These are phyloP conservation scores for Nephrocerus scutellatus DNA, from an alignment of 2,888 invertebrate species.

Conservation along the genomic window DNA sequence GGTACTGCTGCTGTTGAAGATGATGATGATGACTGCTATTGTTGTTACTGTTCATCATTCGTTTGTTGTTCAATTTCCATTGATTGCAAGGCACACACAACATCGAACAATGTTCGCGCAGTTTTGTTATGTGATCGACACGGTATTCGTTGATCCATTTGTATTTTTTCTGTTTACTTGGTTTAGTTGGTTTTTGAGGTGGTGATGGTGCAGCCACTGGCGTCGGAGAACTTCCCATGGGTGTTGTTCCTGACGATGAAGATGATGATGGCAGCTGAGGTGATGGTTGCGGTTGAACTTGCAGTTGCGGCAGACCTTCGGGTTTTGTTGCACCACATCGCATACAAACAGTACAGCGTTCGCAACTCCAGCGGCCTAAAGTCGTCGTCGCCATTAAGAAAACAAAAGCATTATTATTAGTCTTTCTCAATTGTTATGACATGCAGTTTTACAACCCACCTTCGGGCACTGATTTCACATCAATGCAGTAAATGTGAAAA, in stretches of 20 bases:
- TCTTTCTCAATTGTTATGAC: too few species aligned
- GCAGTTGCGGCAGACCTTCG: slow-evolving; percentile 39
- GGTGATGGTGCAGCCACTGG: slow-evolving; percentile 20
- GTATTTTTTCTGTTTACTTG: slow-evolving; percentile 35
- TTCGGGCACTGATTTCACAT: slow-evolving; percentile 68
- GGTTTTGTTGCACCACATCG: slow-evolving; percentile 55
- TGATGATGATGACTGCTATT: slow-evolving; percentile 25
- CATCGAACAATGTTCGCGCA: slow-evolving; percentile 48
- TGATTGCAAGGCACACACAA: slow-evolving; percentile 53
- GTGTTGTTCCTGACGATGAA: slow-evolving; percentile 7
- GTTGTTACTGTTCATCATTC: slow-evolving; percentile 15
- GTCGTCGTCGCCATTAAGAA: neutral
- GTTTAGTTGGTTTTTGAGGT: slow-evolving; percentile 25
- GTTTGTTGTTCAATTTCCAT: slow-evolving; percentile 6
- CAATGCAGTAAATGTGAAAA: slow-evolving; percentile 88
- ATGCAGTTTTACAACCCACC: slow-evolving; percentile 53
- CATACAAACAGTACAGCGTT: slow-evolving; percentile 65
- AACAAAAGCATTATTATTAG: too few species aligned
- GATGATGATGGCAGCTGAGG: slow-evolving; percentile 7
- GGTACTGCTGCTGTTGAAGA: neutral
- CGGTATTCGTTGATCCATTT: slow-evolving; percentile 47
- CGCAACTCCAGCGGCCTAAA: slow-evolving; percentile 78
- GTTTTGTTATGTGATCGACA: slow-evolving; percentile 42
- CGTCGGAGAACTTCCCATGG: too few species aligned
- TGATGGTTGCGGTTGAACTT: slow-evolving; percentile 28